Conservation (phyloP, 1,140 invertebrate genomes). For the Drosophila santomea region DNA sequence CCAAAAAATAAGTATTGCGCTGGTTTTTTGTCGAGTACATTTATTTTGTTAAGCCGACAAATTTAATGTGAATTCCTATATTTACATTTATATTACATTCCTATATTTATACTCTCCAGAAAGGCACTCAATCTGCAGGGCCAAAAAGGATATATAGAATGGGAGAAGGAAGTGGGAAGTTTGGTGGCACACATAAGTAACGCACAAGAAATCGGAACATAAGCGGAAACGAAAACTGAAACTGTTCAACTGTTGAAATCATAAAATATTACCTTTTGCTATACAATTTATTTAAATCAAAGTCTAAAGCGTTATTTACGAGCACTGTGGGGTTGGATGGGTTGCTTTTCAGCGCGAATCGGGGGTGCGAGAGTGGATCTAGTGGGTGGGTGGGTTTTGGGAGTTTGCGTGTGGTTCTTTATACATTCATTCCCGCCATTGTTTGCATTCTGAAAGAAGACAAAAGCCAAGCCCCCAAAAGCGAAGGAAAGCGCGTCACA, state of each 20-base stretch:
- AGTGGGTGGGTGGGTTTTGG: conserved; percentile 21
- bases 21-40: background rate
- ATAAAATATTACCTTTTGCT: conserved; percentile 79
- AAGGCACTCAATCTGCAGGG: conserved; percentile 58
- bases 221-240: conserved; percentile 31
- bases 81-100: no score
- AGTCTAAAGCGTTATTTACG: conserved; percentile 83
- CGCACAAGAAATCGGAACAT: conserved; percentile 48
- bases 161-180: conserved; percentile 1
- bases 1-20: no score
- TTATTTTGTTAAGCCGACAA: background rate
- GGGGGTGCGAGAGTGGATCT: conserved; percentile 13
- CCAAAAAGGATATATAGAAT: conserved; percentile 19
- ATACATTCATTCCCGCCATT: conserved; percentile 64
- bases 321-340: conserved; percentile 53
- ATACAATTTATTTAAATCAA: conserved; percentile 83
- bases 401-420: conserved; percentile 47
- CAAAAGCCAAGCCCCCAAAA: conserved; percentile 81
- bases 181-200: conserved; percentile 8
- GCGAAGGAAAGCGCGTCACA: conserved; percentile 65
- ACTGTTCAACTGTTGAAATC: conserved; percentile 70
- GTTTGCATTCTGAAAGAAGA: conserved; percentile 77
- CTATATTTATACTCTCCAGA: conserved; percentile 54
- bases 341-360: conserved; percentile 9
- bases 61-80: conserved; percentile 8